Percentiles rank a stretch among this genome's conserved stretches.
Conservation (phyloP, 2,113 vertebrate genomes). For the Marmota monax region DNA sequence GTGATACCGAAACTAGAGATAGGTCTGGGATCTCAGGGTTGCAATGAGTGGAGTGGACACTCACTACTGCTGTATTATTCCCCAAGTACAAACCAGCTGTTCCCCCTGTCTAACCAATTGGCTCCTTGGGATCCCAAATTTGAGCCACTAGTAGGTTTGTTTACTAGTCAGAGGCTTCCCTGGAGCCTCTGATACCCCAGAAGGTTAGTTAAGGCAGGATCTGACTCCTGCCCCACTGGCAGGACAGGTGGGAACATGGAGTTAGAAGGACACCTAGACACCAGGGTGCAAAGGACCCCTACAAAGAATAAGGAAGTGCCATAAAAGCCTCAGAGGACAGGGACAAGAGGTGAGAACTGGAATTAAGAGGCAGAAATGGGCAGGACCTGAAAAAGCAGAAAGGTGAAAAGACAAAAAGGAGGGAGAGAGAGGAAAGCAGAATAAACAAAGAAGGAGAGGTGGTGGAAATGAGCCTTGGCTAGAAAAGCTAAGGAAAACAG, state of each 20-base stretch:
- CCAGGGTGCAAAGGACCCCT: not conserved
- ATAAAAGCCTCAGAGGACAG: not conserved
- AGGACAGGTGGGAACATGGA: not conserved
- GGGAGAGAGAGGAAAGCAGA: not conserved
- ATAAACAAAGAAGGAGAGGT: slow-evolving; percentile 44
- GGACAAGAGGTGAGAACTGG: not conserved
- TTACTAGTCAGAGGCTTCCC: not conserved
- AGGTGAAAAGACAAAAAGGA: slow-evolving; percentile 60
- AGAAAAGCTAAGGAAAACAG: not conserved
- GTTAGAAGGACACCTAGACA: not conserved
- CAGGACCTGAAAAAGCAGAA: not conserved
- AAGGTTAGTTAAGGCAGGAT: not conserved
- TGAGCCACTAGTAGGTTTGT: not conserved
- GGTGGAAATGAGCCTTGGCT: not conserved
- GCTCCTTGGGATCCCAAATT: not conserved
- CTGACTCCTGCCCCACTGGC: too few relatives aligned
- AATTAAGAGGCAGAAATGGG: not conserved
- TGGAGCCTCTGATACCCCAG: not conserved
- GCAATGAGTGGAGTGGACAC: not conserved
- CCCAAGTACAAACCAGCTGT: not conserved
- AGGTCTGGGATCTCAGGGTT: not conserved
- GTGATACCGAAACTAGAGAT: not conserved
- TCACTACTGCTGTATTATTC: not conserved
- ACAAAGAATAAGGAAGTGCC: not conserved
- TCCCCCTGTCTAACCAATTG: not conserved